A percentile compares a stretch with the other conserved stretches of the same genome.
Conservation (phyloP, 2,113 vertebrate genomes). For the Microcebus tavaratra region DNA sequence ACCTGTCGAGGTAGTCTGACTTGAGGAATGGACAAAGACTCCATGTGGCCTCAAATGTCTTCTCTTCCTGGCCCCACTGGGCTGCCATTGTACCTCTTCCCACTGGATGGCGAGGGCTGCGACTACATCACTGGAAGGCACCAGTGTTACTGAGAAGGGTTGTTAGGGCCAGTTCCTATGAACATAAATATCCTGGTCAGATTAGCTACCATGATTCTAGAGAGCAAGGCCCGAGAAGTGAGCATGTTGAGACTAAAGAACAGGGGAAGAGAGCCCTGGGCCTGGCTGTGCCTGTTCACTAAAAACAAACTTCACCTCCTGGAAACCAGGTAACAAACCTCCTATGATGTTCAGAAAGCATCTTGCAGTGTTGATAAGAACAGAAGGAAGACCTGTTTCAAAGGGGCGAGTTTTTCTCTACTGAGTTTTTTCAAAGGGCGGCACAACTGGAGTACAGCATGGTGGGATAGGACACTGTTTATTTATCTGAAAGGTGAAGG, state of each 20-base stretch:
- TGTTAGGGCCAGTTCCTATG: not conserved
- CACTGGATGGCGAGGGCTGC: not conserved
- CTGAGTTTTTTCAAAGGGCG: not conserved
- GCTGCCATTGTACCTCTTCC: accelerated
- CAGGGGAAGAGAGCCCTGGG: not conserved
- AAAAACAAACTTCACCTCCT: not conserved
- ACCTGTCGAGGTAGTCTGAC: not conserved
- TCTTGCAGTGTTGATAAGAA: not conserved
- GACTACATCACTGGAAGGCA: not conserved
- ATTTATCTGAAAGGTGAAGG: not conserved
- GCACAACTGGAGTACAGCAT: too few species aligned
- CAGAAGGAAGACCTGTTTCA: not conserved
- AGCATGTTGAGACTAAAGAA: not conserved
- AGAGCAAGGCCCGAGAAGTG: not conserved
- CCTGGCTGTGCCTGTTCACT: not conserved
- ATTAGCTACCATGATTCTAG: not conserved
- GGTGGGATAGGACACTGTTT: not conserved
- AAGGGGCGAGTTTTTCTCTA: not conserved
- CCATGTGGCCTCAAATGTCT: too few species aligned
- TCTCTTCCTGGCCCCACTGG: not conserved
- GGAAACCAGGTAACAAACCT: not conserved
- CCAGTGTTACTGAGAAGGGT: not conserved
- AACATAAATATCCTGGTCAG: accelerated
- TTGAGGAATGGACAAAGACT: not conserved
- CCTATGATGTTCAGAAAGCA: not conserved